Base-by-base conservation (phyloP, 2,797 vertebrate genomes). In the Schizopygopsis malacanthus region DNA sequence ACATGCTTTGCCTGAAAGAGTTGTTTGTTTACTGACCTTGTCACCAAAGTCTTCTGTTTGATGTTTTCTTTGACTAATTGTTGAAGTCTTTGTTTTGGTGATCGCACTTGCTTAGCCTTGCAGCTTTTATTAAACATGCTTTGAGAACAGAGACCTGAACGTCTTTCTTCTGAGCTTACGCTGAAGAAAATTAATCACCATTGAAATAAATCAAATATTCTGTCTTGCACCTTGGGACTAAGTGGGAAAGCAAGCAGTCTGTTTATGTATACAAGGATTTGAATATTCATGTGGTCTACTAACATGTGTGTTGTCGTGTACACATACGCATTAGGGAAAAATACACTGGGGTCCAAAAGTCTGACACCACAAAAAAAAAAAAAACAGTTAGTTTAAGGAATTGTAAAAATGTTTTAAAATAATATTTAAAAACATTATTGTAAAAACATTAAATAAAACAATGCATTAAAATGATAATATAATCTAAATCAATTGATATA, bases 211-310 rank as follows among this genome's bases (percentile, higher is more conserved):
- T 0, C 33, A 33, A 33, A 33, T 69, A 54, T 89, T 69, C 67
- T 54, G 59, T 50, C 70, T 82, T 69, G 76, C 61, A 85, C 54
- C 81, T 81, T 70, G 77, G 77, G 63, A 75, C 45, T 81, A 16
- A 5, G 25, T 81, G 70, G 75, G 80, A 85, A 85, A 69, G n/a
- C 22, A 59, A 78, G 37, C 12, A 54, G 71, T 87, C 63, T 71
- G 73, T 82, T 87, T 85, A 83, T 50, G 56, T 75, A 45, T 56
- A 78, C 73, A 79, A 47, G 16, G 4, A 56, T 37, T 43, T 84
- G 81, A 89, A 89, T 86, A 89, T 88, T 88, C 79, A 86, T 86
- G 78, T 39, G 61, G 41, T 79, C 7, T 78, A 69, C 50, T 15
- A 15, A 73, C 15, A 2, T 75, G 11, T 39, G 39, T 70, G 59